Evolutionary conservation across 2,113 vertebrate genomes (phyloP), one percentile per base, ranked within the genome.

Genomic region (Anolis carolinensis): DNA sequence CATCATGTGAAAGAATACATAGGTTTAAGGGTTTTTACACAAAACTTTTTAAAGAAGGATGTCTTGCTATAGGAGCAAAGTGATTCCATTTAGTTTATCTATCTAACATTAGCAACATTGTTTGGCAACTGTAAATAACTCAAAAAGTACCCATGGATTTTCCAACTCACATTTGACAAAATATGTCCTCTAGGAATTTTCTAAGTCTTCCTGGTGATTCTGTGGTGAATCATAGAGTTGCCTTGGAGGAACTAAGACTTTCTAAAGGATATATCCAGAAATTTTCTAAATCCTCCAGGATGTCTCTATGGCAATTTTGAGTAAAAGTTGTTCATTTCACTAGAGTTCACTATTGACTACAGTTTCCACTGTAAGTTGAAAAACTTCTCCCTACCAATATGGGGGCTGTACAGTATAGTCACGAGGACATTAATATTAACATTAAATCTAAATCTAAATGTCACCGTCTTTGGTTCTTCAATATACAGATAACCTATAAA

Each of bases 51-150:
- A 68, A 34, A 83, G 39, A 30, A 21, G 3, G 30, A 83, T 72
- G 82, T n/a, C 13, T 82, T 87, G 6, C 39, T 85, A 36, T 27
- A 27, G 65, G 30, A 50, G 67, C 50, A 74, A 89, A 83, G 88
- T 52, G 84, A 76, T 90, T 89, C 90, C 74, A 86, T 76, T 85
- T 84, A 30, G 74, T 72, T 70, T 68, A 55, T 82, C 83, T 79
- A 50, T 92, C 76, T 84, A 93, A 86, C 52, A 84, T 73, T 82
- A 90, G 55, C 30, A 74, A 13, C 27, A 14, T 21, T 77, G 62
- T 50, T 67, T 27, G 6, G 62, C 30, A 59, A 27, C 50, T 72
- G 55, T 27, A 85, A 59, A 23, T 81, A 79, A 77, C 75, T 62
- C 63, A 21, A 84, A 74, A 82, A 50, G 32, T 44, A 44, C 39